Percentiles rank a stretch among this genome's conserved stretches.
These are phyloP conservation scores for Callithrix jacchus DNA, from an alignment of 2,113 vertebrate genomes.

Conservation along the genomic window DNA sequence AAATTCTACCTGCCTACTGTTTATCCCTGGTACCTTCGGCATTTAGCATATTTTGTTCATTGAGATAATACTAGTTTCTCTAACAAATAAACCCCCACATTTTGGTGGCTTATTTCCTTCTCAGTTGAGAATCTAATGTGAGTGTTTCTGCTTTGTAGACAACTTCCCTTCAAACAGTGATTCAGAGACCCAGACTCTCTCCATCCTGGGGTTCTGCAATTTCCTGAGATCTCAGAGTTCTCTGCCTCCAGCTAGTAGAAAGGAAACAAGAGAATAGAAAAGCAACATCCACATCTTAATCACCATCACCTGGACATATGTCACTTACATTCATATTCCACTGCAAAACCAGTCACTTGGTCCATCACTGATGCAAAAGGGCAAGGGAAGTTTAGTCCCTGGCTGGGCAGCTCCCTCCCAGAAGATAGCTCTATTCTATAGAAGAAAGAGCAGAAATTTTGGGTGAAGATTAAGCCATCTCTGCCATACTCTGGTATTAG, in stretches of 20 bases:
- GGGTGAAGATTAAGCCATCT: not conserved
- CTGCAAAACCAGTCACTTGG: not conserved
- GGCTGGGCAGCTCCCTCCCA: not conserved
- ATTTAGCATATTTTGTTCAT: not conserved
- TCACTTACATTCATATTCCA: not conserved
- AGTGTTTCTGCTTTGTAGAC: not conserved
- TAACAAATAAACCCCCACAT: not conserved
- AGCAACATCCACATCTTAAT: not conserved
- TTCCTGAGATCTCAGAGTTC: not conserved
- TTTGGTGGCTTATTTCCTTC: not conserved
- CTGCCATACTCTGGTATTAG: not conserved
- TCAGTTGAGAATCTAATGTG: not conserved
- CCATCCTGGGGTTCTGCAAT: not conserved
- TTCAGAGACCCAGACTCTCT: not conserved
- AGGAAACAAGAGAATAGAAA: not conserved
- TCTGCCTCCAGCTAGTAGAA: not conserved
- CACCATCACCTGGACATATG: not conserved
- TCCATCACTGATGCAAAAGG: not conserved
- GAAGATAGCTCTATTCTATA: not conserved
- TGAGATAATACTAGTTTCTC: not conserved
- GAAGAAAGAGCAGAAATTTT: not conserved
- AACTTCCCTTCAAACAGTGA: not conserved
- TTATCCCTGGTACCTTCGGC: not conserved
- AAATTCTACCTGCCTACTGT: not conserved
- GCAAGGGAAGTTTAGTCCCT: fast-evolving